Percentiles rank a stretch among this genome's conserved stretches.
Conservation (phyloP, 2,797 vertebrate species). For the Sebastolobus altivelis region DNA sequence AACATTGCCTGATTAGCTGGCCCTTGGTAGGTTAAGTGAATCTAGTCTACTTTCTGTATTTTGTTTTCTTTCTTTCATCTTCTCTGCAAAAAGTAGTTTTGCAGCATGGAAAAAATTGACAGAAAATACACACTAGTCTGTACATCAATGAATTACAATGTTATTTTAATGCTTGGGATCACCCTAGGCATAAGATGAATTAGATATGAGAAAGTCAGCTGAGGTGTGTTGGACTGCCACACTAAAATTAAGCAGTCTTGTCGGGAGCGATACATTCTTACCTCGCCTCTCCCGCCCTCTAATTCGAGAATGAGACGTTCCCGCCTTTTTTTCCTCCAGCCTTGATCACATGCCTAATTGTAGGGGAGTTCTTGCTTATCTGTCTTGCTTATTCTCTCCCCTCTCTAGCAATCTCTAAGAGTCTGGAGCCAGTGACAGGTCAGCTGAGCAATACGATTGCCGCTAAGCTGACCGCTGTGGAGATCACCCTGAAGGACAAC, state of each 20-base stretch:
- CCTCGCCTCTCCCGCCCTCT: constrained; percentile 30
- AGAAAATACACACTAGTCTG: not conserved
- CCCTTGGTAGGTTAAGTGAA: not conserved
- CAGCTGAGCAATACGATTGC: constrained; percentile 91
- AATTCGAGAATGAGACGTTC: constrained; percentile 11
- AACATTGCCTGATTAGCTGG: not conserved
- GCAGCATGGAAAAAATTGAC: not conserved
- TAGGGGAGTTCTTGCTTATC: constrained; percentile 31
- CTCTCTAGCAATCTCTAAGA: constrained; percentile 91
- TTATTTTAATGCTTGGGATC: constrained; percentile 34
- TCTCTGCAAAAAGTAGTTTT: not conserved
- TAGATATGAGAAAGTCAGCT: constrained; percentile 36
- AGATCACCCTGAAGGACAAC: constrained; percentile 93
- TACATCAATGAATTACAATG: constrained; percentile 48
- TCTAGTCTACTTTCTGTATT: not conserved
- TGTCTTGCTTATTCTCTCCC: constrained; percentile 13
- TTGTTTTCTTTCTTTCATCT: not conserved
- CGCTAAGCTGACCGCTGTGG: constrained; percentile 92
- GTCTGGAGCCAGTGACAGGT: constrained; percentile 91
- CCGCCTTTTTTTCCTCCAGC: constrained; percentile 2
- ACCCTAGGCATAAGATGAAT: constrained; percentile 28
- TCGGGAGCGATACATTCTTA: constrained; percentile 20
- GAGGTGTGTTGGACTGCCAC: constrained; percentile 38
- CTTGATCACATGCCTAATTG: constrained; percentile 29
- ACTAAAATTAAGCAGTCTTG: constrained; percentile 19